Base-by-base conservation (phyloP, 2,888 invertebrate species). In the Petrophora chlorosata region DNA sequence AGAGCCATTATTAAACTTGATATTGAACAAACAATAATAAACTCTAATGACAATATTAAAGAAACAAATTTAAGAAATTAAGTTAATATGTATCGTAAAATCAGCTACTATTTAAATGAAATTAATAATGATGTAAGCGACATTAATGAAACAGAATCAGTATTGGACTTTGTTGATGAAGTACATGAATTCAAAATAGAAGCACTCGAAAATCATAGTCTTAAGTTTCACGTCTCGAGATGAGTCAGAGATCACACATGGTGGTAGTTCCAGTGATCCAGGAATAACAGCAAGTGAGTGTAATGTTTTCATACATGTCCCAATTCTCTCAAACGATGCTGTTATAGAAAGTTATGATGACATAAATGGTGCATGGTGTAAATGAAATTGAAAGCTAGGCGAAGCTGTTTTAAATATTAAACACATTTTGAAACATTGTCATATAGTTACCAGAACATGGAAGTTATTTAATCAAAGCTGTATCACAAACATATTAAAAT, bases 161-260 rank as follows among this genome's bases (percentile, higher is more conserved):
- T 5, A 12, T 19, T 29, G 19, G 15, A 5, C 19, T 19, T 13
- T 39, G 8, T 29, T 19, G 29, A 5, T 19, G 9, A 3, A 19
- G 17, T 13, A 29, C 5, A 13, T 17, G 5, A 29, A n/a, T 46
- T 33, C 23, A 36, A n/a, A 40, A 8, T 53, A 39, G 34, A 47
- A 9, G 16, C 16, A 34, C 10, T 33, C 22, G 7, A 29, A 29
- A 17, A 29, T 26, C 32, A 19, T 52, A 41, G 35, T 30, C 17
- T 33, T 12, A 41, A 36, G 39, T 29, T 41, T 38, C 34, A 29
- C 36, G 46, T 40, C 46, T 29, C 5, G 13, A 22, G 17, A 53
- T 62, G 56, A 62, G 56, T 62, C 61, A 58, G 38, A 50, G 41
- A 43, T 51, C 51, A 60, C 61, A 62, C 54, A 58, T 62, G 62